Base-by-base conservation (phyloP, 2,113 vertebrate genomes). In the Malurus alboscapulatus region DNA sequence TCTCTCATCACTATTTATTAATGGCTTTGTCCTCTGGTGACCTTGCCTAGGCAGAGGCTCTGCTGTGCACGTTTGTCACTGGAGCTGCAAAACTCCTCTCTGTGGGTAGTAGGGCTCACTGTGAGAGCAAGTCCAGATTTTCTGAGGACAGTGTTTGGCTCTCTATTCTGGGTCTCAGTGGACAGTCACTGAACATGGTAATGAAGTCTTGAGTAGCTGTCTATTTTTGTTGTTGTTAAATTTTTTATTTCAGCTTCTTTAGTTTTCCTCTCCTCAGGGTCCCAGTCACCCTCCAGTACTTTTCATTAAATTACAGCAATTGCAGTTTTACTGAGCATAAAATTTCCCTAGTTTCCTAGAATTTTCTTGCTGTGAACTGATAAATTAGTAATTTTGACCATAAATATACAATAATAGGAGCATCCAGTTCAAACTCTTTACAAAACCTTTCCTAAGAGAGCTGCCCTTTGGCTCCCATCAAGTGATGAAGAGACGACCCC, bases 201-300 rank as follows among this genome's bases (percentile, higher is more conserved):
- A 82, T 51, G 71, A 88, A 92, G 84, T 61, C 51, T 53, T 65
- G 40, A 91, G 30, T 57, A 86, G 57, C 48, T 88, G 67, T 85
- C 87, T 95, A 50, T 80, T 94, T 94, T 59, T 93, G 47, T 90
- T 96, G 75, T 57, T 91, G 74, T 66, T 95, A 85, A 90, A 88
- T 95, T 94, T 95, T 96, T 96, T 68, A 96, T 93, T 91, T 93
- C 57, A 74, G 25, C 51, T 91, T 95, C 72, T 45, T 44, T 77
- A 57, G 61, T 51, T 51, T 67, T 95, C 18, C 11, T 83, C 34
- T 92, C 80, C 72, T 79, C 24, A 36, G 71, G 66, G 75, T 59
- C 57, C 22, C 42, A 63, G 55, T 90, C 42, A 87, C 54, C 63
- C 67, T 89, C 67, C 55, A 94, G 67, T 90, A 88, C 55, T 85